phyloP scores from a whole-genome alignment of 2,113 vertebrate species.

The Entomyzon cyanotis region DNA sequence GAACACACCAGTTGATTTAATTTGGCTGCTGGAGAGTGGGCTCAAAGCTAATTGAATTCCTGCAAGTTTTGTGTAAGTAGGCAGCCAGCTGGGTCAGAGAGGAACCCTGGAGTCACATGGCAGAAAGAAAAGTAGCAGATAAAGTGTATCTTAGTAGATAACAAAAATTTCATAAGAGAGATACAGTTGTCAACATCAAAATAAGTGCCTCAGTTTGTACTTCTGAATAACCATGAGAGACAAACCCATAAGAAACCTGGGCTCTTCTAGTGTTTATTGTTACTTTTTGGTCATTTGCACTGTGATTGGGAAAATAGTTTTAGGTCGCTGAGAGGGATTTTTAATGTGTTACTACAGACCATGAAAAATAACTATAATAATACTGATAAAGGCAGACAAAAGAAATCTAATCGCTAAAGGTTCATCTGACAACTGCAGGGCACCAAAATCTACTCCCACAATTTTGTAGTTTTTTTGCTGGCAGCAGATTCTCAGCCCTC shows the following conservation, averaged over 20 bases:
- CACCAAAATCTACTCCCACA: not conserved
- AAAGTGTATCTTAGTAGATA: not conserved
- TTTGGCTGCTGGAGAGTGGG: not conserved
- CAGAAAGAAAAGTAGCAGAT: not conserved
- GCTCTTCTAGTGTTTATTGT: not conserved
- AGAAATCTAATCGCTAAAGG: not conserved
- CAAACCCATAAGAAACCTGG: not conserved
- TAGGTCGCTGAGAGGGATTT: not conserved
- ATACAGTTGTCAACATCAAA: not conserved
- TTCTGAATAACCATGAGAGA: not conserved
- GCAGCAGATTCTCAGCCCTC: not conserved
- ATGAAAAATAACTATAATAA: not conserved
- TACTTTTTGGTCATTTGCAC: not conserved
- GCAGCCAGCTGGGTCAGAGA: not conserved
- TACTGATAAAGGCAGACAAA: not conserved
- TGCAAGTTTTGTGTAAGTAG: not conserved
- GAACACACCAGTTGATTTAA: not conserved
- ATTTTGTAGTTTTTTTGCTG: not conserved
- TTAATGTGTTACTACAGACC: not conserved
- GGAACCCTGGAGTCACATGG: not conserved
- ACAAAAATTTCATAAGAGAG: not conserved
- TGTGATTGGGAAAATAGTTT: not conserved
- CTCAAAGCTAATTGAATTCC: constrained; percentile 25
- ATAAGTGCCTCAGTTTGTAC: not conserved
- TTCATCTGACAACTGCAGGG: not conserved